These are phyloP conservation scores for Falco cherrug DNA, from an alignment of 2,797 vertebrate genomes.

Conservation along the genomic window DNA sequence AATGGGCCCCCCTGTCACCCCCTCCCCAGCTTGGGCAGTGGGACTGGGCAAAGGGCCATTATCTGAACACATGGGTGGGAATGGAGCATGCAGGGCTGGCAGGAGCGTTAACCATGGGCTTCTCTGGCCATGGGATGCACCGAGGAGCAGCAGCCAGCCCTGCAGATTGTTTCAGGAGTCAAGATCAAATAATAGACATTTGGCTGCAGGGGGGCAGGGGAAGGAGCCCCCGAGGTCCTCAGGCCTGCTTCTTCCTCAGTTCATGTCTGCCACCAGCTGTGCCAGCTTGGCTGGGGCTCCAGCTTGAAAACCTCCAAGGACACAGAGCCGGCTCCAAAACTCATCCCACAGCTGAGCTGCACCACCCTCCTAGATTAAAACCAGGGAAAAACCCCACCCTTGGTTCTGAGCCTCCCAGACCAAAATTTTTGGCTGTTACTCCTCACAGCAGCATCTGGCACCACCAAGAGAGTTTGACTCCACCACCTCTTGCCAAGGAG, in stretches of 20 bases:
- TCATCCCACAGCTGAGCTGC: not conserved
- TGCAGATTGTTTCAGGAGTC: not conserved
- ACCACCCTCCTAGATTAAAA: not conserved
- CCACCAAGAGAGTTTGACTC: not conserved
- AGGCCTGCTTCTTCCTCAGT: not conserved
- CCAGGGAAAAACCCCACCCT: not conserved
- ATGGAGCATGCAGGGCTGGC: not conserved
- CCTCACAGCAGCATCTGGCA: not conserved
- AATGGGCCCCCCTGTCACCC: not conserved
- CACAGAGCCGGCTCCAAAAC: no score
- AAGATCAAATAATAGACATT: not conserved
- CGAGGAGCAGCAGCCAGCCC: not conserved
- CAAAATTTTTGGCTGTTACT: not conserved
- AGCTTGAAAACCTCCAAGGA: not conserved
- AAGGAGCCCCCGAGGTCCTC: not conserved
- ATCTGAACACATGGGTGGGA: rapidly evolving
- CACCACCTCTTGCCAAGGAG: not conserved
- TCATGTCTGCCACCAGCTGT: no score
- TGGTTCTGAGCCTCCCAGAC: not conserved
- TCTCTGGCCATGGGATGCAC: no score
- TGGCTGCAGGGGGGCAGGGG: no score
- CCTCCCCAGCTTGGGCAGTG: no score
- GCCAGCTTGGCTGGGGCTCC: not conserved
- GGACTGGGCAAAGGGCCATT: not conserved
- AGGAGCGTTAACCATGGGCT: not conserved